Evolutionary conservation across 2,797 vertebrate genomes (phyloP).

Genomic region (Clarias platycephalus): DNA sequence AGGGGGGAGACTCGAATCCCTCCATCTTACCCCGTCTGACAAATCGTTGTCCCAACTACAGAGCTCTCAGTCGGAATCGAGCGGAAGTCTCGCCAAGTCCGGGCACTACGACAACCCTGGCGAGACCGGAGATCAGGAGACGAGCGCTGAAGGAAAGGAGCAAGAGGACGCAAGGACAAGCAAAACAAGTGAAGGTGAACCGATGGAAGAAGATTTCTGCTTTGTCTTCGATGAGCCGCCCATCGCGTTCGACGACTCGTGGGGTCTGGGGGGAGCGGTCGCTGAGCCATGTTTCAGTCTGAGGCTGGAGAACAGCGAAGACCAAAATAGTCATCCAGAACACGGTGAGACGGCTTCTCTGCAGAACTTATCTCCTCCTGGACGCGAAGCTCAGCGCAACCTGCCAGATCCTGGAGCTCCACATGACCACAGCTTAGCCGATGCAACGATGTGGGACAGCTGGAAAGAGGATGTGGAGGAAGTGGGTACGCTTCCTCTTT

Average conservation of each 20-base stretch:
- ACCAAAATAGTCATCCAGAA: conserved; percentile 44
- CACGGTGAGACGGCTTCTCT: neutral
- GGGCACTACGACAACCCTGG: neutral
- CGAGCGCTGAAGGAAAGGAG: neutral
- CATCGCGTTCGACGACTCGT: conserved; percentile 71
- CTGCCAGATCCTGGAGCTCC: conserved; percentile 6
- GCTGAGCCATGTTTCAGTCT: conserved; percentile 65
- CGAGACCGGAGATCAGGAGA: neutral
- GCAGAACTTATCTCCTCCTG: neutral
- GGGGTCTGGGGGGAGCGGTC: conserved; percentile 65
- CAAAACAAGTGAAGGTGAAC: neutral
- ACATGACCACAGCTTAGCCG: conserved; percentile 68
- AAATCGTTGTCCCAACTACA: neutral
- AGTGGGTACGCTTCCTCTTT: conserved; percentile 70
- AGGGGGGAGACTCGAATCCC: neutral
- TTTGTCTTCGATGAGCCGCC: conserved; percentile 75
- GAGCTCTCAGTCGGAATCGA: neutral
- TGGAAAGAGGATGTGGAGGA: conserved; percentile 72
- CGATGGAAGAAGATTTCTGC: conserved; percentile 61
- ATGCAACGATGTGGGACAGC: conserved; percentile 79
- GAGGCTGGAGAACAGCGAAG: conserved; percentile 67
- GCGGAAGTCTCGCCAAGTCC: neutral
- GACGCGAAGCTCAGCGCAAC: conserved; percentile 24
- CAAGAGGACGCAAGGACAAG: neutral
- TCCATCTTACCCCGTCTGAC: neutral